Evolutionary conservation across 2,888 invertebrate genomes (phyloP).

Genomic region (Tenodera sinensis): DNA sequence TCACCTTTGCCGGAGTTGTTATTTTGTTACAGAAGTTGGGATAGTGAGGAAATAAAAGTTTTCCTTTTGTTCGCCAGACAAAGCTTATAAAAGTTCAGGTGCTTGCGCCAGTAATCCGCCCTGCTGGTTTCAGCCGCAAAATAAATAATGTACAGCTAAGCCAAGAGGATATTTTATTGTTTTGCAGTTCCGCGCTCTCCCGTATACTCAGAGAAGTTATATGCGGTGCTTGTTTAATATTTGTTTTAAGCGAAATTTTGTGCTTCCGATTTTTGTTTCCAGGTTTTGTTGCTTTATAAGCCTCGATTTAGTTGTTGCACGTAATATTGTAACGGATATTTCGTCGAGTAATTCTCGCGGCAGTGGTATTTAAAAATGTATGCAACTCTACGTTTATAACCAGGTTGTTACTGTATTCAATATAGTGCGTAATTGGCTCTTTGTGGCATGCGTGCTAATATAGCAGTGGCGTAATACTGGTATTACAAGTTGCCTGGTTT

Average conservation of each 20-base stretch:
- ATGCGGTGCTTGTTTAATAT: background rate
- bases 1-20: background rate
- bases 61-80: background rate
- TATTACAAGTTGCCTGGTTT: too few species aligned
- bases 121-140: background rate
- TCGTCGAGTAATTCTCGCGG: too few species aligned
- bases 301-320: too few species aligned
- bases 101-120: background rate
- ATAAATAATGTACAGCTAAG: background rate
- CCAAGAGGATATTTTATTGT: background rate
- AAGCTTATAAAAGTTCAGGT: background rate
- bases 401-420: too few species aligned
- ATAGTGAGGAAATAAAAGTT: background rate
- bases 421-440: too few species aligned
- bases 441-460: too few species aligned
- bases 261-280: too few species aligned
- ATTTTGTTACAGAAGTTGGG: background rate
- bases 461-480: too few species aligned
- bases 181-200: background rate
- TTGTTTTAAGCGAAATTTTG: background rate
- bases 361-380: too few species aligned
- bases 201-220: background rate
- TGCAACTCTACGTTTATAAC: too few species aligned
- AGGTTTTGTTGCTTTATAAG: too few species aligned
- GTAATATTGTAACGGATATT: too few species aligned